phyloP scores from a whole-genome alignment of 1,140 invertebrate genomes.

The Cephus cinctus region DNA sequence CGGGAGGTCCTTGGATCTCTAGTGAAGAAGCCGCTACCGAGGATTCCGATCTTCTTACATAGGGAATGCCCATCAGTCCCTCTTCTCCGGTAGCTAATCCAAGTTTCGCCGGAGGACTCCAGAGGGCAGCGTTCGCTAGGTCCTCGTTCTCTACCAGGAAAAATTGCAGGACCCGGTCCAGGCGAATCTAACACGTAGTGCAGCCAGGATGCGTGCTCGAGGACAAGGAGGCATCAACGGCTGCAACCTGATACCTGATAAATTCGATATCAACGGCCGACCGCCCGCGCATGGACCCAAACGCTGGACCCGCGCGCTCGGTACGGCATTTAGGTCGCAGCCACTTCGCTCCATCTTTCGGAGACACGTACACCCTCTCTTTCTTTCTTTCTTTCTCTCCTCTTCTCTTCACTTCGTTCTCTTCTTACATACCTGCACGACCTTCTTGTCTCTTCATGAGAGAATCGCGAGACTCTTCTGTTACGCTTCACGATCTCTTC shows the following conservation, averaged over 20 bases:
- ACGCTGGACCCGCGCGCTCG: constrained; percentile 29
- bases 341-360: not conserved
- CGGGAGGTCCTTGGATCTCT: too few relatives aligned
- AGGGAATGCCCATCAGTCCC: too few relatives aligned
- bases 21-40: too few relatives aligned
- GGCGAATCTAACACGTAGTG: not conserved
- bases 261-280: constrained; percentile 51
- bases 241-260: constrained; percentile 47
- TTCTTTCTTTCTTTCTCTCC: constrained; percentile 4
- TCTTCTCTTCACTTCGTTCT: constrained; percentile 8
- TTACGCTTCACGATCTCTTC: too few relatives aligned
- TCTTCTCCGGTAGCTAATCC: too few relatives aligned
- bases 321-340: constrained; percentile 30
- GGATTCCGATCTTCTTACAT: too few relatives aligned
- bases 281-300: constrained; percentile 25
- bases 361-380: not conserved
- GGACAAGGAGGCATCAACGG: constrained; percentile 34
- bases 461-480: too few relatives aligned
- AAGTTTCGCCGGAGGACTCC: too few relatives aligned
- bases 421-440: too few relatives aligned
- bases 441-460: too few relatives aligned
- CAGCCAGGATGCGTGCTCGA: constrained; percentile 29
- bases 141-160: not conserved
- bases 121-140: not conserved
- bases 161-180: not conserved